Conservation (phyloP, 2,797 vertebrate species). For the Tympanoctomys barrerae region DNA sequence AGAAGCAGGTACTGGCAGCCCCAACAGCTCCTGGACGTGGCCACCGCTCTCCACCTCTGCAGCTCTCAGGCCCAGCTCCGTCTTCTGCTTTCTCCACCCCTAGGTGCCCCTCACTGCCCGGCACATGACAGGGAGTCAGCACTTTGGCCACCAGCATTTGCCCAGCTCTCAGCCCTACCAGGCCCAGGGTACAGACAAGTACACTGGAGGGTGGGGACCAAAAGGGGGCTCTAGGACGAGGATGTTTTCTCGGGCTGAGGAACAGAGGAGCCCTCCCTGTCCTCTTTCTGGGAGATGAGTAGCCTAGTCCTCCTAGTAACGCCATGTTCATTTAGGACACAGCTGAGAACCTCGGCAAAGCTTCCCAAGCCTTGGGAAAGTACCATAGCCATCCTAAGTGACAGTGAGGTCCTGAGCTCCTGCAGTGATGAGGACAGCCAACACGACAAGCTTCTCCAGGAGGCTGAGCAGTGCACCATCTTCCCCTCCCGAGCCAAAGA, state of each 20-base stretch:
- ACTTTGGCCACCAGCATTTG: neutral
- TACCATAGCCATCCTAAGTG: too few relatives aligned
- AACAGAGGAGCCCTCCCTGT: neutral
- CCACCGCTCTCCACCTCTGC: neutral
- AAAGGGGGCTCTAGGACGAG: neutral
- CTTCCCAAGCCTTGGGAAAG: neutral
- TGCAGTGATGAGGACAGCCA: too few relatives aligned
- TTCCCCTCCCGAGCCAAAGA: too few relatives aligned
- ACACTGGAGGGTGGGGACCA: neutral
- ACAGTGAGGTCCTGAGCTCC: too few relatives aligned
- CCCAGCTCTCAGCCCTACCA: neutral
- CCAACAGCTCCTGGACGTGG: neutral
- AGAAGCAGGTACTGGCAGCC: neutral
- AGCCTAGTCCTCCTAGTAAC: neutral
- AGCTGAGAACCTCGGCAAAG: slow-evolving; percentile 58
- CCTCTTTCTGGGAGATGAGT: neutral
- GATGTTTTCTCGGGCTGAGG: neutral
- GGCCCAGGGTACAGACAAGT: neutral
- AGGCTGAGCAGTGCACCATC: too few relatives aligned
- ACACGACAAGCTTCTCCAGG: too few relatives aligned
- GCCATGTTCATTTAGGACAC: slow-evolving; percentile 60
- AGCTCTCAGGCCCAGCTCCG: neutral
- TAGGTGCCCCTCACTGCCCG: neutral
- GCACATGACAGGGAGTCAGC: neutral
- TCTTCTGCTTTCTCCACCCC: neutral